A percentile compares a stretch with the other conserved stretches of the same genome.
phyloP scores from a whole-genome alignment of 2,797 vertebrate genomes.

The Crax fasciolata region DNA sequence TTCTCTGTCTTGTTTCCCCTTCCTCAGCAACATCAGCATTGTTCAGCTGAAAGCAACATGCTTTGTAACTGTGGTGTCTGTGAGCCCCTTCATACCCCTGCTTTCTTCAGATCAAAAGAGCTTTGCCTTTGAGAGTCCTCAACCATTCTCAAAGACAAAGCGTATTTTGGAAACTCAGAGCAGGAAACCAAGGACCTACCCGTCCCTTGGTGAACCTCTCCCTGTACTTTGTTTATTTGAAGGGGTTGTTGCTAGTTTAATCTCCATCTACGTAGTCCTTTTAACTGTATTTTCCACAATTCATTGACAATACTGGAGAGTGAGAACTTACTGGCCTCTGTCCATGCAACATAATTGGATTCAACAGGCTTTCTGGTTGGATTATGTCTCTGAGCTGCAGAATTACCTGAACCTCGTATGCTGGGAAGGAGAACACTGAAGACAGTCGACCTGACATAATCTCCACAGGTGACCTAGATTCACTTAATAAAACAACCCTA shows the following conservation, averaged over 20 bases:
- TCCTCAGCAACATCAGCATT: background rate
- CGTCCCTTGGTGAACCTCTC: background rate
- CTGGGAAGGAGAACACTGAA: background rate
- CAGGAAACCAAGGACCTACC: background rate
- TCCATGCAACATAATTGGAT: background rate
- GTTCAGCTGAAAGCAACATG: background rate
- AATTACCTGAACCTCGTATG: background rate
- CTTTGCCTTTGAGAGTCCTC: background rate
- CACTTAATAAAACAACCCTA: background rate
- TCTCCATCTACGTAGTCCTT: background rate
- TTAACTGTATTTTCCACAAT: background rate
- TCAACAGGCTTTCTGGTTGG: background rate
- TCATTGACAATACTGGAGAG: background rate
- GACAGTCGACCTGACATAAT: background rate
- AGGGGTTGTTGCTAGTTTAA: background rate
- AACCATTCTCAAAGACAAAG: background rate
- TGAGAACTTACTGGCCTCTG: background rate
- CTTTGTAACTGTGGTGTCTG: background rate
- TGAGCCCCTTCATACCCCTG: background rate
- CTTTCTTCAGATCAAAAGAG: background rate
- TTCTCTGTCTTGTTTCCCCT: background rate
- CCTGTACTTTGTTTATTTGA: background rate
- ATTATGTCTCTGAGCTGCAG: background rate
- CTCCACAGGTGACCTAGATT: background rate
- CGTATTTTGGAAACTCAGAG: background rate